phyloP scores from a whole-genome alignment of 2,113 vertebrate genomes.

The Rhynchomys soricoides region DNA sequence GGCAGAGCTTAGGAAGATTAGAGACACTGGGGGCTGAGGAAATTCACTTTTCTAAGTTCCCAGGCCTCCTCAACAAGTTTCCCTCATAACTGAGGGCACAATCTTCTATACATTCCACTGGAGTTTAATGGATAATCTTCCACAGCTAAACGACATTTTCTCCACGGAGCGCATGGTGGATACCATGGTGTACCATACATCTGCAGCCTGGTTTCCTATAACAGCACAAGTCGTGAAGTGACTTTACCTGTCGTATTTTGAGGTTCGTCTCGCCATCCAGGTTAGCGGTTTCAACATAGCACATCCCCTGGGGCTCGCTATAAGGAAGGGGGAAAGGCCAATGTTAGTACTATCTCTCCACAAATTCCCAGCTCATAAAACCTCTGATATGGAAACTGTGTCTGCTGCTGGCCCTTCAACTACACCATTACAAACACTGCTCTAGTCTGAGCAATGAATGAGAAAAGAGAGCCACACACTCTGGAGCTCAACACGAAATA shows the following conservation, averaged over 20 bases:
- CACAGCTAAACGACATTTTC: not conserved
- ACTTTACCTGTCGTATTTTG: conserved; percentile 96
- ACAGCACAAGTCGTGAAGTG: not conserved
- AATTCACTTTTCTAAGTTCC: not conserved
- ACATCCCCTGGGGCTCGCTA: conserved; percentile 99
- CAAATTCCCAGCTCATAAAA: not conserved
- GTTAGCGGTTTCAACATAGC: conserved; percentile 98
- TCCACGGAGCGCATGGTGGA: not conserved
- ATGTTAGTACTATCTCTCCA: not conserved
- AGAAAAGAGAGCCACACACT: not conserved
- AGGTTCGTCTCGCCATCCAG: conserved; percentile 99
- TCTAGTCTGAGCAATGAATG: accelerated
- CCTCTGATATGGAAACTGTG: not conserved
- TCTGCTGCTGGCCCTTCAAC: not conserved
- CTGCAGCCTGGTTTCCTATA: not conserved
- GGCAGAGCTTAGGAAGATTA: not conserved
- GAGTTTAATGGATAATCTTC: not conserved
- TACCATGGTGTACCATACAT: not conserved
- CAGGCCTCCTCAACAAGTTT: not conserved
- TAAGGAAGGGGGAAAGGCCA: conserved; percentile 20
- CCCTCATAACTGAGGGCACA: not conserved
- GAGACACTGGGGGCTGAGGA: not conserved
- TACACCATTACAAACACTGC: not conserved
- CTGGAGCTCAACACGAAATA: not conserved
- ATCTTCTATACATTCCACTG: not conserved